These are phyloP conservation scores for Gadopsis bispinosus DNA, from an alignment of 2,797 vertebrate species.

Conservation along the genomic window DNA sequence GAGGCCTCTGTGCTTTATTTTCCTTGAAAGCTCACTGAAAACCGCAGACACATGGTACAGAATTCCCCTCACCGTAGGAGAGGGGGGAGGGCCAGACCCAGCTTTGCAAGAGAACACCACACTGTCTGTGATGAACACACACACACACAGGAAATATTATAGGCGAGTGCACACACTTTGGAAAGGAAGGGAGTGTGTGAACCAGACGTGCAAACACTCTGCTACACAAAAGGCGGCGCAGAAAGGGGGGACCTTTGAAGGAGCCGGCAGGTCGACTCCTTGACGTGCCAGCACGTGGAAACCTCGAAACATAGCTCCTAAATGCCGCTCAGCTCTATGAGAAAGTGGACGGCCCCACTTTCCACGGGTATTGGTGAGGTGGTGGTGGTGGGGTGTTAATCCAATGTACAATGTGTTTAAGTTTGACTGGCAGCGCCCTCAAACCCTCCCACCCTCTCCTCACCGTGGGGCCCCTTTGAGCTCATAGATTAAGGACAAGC, in stretches of 20 bases:
- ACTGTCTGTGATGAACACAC: constrained; percentile 59
- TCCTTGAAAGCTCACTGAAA: constrained; percentile 84
- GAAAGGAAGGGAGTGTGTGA: constrained; percentile 53
- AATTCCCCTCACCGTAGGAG: constrained; percentile 79
- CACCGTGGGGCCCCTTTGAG: constrained; percentile 64
- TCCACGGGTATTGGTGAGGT: constrained; percentile 64
- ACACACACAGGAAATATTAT: constrained; percentile 32
- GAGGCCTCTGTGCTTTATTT: constrained; percentile 81
- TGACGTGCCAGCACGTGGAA: constrained; percentile 46
- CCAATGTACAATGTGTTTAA: constrained; percentile 80
- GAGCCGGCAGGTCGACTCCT: constrained; percentile 45
- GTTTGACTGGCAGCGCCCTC: constrained; percentile 77
- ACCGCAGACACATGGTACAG: constrained; percentile 85
- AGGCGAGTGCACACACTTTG: constrained; percentile 33
- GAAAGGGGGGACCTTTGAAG: constrained; percentile 59
- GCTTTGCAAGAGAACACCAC: constrained; percentile 64
- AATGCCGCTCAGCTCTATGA: constrained; percentile 60
- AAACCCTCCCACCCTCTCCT: constrained; percentile 34
- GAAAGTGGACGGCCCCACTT: constrained; percentile 70
- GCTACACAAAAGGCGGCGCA: constrained; percentile 60
- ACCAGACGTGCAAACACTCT: constrained; percentile 50
- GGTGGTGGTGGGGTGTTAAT: constrained; percentile 61
- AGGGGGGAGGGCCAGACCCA: constrained; percentile 1
- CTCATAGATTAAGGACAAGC: constrained; percentile 57
- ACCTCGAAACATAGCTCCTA: constrained; percentile 47